Conservation (phyloP, 92 coral and sea anemone species). For the Phenganax stokvisi region DNA sequence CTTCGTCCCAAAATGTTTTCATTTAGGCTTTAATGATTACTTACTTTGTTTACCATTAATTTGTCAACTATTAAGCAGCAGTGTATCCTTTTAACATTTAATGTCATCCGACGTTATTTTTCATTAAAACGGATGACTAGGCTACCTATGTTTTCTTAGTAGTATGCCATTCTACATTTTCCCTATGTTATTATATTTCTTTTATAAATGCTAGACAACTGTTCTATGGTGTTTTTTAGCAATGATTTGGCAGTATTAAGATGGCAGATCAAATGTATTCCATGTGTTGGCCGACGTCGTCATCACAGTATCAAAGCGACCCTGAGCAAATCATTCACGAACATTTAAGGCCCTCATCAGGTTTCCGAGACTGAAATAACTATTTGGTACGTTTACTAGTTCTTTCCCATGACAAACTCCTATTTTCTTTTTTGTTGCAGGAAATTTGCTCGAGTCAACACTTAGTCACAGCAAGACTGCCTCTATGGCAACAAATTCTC, state of each 20-base stretch:
- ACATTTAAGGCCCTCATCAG: neutral
- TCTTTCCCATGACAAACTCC: neutral
- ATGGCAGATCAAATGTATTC: constrained; percentile 43
- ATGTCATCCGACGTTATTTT: too few species aligned
- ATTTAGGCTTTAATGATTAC: too few species aligned
- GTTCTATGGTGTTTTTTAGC: neutral
- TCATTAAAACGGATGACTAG: too few species aligned
- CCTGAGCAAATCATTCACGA: constrained; percentile 2
- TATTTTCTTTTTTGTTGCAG: neutral
- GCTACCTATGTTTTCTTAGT: too few species aligned
- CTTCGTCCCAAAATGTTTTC: too few species aligned
- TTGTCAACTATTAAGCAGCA: too few species aligned
- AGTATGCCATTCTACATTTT: too few species aligned
- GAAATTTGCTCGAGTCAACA: constrained; percentile 20
- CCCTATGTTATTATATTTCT: neutral
- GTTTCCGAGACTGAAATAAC: neutral
- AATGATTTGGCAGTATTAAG: too few species aligned
- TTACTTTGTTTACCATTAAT: too few species aligned
- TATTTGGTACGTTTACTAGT: neutral
- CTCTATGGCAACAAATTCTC: constrained; percentile 32
- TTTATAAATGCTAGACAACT: neutral
- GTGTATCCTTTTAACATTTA: too few species aligned
- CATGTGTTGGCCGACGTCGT: constrained; percentile 31
- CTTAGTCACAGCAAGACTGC: constrained; percentile 6
- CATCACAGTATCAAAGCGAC: constrained; percentile 24